phyloP scores from a whole-genome alignment of 2,888 invertebrate genomes.

The Xylophagus ater region DNA sequence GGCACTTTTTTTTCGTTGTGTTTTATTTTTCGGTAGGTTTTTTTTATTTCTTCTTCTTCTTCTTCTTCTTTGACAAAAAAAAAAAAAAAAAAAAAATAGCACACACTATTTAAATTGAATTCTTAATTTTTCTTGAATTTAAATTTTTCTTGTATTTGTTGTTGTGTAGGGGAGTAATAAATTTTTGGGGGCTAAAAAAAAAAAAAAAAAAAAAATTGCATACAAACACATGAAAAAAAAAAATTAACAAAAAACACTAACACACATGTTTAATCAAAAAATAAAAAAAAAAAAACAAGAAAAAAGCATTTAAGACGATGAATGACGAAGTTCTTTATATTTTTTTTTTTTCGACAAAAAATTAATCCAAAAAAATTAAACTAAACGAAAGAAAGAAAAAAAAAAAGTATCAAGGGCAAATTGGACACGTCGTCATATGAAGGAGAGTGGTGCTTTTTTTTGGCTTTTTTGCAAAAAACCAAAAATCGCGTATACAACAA shows the following conservation, averaged over 20 bases:
- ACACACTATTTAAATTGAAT: no score
- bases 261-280: no score
- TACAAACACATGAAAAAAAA: background rate
- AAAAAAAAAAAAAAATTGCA: conserved; percentile 1
- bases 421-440: conserved; percentile 24
- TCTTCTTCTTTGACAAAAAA: no score
- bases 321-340: conserved; percentile 7
- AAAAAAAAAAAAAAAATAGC: no score
- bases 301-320: conserved; percentile 9
- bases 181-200: no score
- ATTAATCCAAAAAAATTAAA: conserved; percentile 14
- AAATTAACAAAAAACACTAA: no score
- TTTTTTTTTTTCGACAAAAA: conserved; percentile 8
- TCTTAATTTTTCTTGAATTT: no score
- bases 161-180: no score
- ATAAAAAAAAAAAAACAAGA: background rate
- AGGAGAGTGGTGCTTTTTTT: conserved; percentile 16
- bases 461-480: conserved; percentile 14
- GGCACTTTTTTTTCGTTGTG: no score
- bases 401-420: conserved; percentile 24
- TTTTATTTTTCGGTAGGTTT: no score
- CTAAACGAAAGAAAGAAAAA: conserved; percentile 1
- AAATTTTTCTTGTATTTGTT: no score
- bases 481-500: conserved; percentile 14
- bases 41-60: no score